Percentiles rank a stretch among this genome's conserved stretches.
Evolutionary conservation across 2,797 vertebrate genomes (phyloP).

Genomic region (Macrochelys suwanniensis): DNA sequence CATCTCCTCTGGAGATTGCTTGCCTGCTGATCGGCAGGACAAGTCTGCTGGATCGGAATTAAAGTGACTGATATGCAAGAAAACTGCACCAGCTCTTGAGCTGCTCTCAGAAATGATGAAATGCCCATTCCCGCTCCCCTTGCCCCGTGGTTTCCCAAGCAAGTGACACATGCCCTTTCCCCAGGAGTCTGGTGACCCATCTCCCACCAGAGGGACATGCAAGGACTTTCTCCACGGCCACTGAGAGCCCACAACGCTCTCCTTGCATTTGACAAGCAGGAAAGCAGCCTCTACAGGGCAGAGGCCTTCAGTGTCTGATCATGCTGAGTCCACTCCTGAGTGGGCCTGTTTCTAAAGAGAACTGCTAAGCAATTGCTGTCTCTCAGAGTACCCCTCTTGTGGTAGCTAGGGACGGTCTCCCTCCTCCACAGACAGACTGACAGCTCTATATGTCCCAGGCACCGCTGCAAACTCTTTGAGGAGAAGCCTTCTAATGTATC

Average conservation of each 20-base stretch:
- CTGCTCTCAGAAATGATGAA: not conserved
- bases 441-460: not conserved
- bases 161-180: not conserved
- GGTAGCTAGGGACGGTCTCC: fast-evolving
- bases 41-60: too few relatives aligned
- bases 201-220: not conserved
- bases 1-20: not conserved
- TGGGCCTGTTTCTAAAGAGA: not conserved
- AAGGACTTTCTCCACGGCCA: not conserved
- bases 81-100: not conserved
- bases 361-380: not conserved
- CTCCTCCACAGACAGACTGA: not conserved
- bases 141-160: not conserved
- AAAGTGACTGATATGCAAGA: not conserved
- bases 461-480: not conserved
- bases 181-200: not conserved
- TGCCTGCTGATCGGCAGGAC: too few relatives aligned
- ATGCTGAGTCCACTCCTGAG: not conserved
- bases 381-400: fast-evolving
- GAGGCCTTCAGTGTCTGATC: not conserved
- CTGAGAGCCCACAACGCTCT: not conserved
- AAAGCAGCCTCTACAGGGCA: not conserved
- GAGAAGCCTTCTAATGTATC: not conserved
- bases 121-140: not conserved
- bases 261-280: not conserved